phyloP scores from a whole-genome alignment of 2,797 vertebrate species.

The Parotocinclus haroldoi region DNA sequence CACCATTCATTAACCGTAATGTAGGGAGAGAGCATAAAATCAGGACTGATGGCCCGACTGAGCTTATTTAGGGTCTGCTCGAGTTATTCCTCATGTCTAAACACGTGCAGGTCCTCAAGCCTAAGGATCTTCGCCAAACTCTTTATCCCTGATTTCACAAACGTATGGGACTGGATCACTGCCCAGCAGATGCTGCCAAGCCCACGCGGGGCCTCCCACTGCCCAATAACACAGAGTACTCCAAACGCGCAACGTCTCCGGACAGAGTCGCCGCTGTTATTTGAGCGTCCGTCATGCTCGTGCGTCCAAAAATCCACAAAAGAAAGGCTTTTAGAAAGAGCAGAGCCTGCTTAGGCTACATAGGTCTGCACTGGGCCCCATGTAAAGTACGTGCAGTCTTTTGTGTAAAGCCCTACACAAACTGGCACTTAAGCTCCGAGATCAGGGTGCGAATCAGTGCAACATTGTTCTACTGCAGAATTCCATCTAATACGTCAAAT shows the following conservation, averaged over 20 bases:
- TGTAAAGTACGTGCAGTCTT: too few species aligned
- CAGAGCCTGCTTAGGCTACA: constrained; percentile 26
- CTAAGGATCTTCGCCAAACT: constrained; percentile 1
- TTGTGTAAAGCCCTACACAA: too few species aligned
- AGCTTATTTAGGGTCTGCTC: too few species aligned
- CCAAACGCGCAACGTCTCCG: constrained; percentile 37
- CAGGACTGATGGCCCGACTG: background rate
- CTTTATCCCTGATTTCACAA: constrained; percentile 2
- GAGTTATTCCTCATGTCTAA: constrained; percentile 8
- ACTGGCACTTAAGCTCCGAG: too few species aligned
- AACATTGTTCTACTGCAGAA: too few species aligned
- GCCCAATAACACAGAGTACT: constrained; percentile 32
- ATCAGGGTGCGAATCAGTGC: too few species aligned
- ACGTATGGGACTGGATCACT: constrained; percentile 22
- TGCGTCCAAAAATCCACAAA: constrained; percentile 38
- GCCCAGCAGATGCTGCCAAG: constrained; percentile 26
- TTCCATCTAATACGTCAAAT: too few species aligned
- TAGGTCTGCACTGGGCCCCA: too few species aligned
- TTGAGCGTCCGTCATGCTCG: background rate
- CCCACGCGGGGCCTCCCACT: constrained; percentile 12
- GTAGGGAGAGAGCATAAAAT: too few species aligned
- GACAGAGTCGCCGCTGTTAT: constrained; percentile 35
- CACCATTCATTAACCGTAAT: background rate
- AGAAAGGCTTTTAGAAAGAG: constrained; percentile 41
- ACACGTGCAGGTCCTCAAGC: constrained; percentile 5